Conservation (phyloP, 2,113 vertebrate genomes). For the Platycercus adscitus region DNA sequence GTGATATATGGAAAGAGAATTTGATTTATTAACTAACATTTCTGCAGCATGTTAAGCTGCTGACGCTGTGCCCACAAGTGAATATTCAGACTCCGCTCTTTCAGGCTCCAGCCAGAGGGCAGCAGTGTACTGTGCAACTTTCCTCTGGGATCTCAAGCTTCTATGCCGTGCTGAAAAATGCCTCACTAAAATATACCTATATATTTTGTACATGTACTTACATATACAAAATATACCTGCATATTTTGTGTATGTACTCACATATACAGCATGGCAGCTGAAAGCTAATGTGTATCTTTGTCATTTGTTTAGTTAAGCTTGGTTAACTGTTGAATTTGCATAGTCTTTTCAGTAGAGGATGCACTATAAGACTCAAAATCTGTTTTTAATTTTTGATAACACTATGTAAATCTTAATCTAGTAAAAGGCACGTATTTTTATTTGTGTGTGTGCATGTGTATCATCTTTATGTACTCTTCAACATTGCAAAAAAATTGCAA, state of each 20-base stretch:
- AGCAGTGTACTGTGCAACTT: constrained; percentile 41
- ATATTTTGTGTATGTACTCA: not conserved
- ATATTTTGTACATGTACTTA: not conserved
- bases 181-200: not conserved
- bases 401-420: not conserved
- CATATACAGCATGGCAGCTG: not conserved
- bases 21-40: not conserved
- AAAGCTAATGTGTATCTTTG: not conserved
- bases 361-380: not conserved
- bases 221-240: not conserved
- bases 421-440: not conserved
- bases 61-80: fast-evolving
- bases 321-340: not conserved
- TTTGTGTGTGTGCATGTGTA: not conserved
- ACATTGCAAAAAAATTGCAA: not conserved
- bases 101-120: constrained; percentile 68
- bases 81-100: not conserved
- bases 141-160: not conserved
- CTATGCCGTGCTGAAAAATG: not conserved
- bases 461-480: not conserved
- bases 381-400: not conserved
- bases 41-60: not conserved
- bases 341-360: not conserved
- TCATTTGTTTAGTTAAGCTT: not conserved
- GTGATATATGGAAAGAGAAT: not conserved